A percentile compares a stretch with the other conserved stretches of the same genome.
Evolutionary conservation across 2,113 vertebrate species (phyloP).

Genomic region (Mormyrus lacerda): DNA sequence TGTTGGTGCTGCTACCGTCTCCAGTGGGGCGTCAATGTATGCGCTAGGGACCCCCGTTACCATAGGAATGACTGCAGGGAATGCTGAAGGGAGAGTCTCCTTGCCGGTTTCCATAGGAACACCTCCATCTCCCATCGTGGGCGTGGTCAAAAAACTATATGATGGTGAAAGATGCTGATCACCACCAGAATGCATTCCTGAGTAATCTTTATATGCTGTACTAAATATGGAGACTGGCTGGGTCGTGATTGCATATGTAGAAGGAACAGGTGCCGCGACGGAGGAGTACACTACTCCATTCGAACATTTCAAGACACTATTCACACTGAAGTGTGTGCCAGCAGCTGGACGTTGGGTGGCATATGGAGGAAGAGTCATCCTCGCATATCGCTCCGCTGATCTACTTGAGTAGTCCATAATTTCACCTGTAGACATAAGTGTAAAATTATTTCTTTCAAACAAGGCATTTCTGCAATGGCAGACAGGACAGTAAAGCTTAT

Average conservation of each 20-base stretch:
- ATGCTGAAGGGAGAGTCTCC: conserved; percentile 67
- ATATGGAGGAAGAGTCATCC: conserved; percentile 67
- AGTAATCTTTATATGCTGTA: conserved; percentile 65
- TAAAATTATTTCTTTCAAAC: conserved; percentile 66
- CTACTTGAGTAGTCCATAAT: conserved; percentile 80
- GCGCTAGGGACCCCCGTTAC: conserved; percentile 78
- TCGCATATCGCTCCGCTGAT: conserved; percentile 63
- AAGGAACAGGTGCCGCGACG: conserved; percentile 79
- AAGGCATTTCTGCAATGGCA: conserved; percentile 1
- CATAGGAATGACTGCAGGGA: conserved; percentile 62
- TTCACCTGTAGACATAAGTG: conserved; percentile 90
- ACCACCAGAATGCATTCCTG: conserved; percentile 55
- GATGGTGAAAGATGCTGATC: conserved; percentile 69
- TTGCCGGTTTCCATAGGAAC: conserved; percentile 63
- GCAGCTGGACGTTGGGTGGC: conserved; percentile 58
- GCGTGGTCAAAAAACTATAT: conserved; percentile 74
- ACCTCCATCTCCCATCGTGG: conserved; percentile 60
- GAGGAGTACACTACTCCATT: conserved; percentile 92
- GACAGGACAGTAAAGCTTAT: conserved; percentile 57
- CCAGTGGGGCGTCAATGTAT: conserved; percentile 74
- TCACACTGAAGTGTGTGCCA: conserved; percentile 52
- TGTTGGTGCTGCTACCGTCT: conserved; percentile 73
- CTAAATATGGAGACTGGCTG: conserved; percentile 92
- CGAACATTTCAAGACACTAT: conserved; percentile 77
- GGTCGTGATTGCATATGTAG: conserved; percentile 89